Evolutionary conservation across 2,888 invertebrate genomes (phyloP).

Genomic region (Tenthredo notha): DNA sequence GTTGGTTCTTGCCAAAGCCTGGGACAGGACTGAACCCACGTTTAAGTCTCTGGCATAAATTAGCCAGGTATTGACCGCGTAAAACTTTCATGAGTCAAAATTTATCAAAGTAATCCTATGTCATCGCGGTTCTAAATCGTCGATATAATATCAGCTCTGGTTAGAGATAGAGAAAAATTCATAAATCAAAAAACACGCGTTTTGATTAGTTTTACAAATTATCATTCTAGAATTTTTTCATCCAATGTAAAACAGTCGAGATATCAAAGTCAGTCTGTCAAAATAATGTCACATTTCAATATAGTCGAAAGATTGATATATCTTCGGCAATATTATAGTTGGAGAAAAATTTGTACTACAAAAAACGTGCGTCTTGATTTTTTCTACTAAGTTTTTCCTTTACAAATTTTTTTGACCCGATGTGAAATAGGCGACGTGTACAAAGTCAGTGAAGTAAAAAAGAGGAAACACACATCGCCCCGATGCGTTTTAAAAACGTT

Average conservation of each 20-base stretch:
- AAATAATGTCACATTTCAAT: background rate
- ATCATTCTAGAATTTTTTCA: background rate
- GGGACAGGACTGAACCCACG: background rate
- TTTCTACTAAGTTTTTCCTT: background rate
- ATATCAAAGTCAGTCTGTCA: background rate
- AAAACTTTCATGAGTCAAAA: background rate
- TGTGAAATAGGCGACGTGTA: background rate
- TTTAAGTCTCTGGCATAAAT: slow-evolving; percentile 19
- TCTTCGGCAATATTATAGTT: background rate
- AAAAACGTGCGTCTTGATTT: background rate
- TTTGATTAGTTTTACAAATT: background rate
- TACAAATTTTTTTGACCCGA: background rate
- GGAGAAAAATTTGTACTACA: background rate
- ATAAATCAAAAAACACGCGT: background rate
- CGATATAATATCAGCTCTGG: slow-evolving; percentile 8
- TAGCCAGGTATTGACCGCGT: slow-evolving; percentile 24
- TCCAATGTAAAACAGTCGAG: background rate
- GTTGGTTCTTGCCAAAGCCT: slow-evolving; percentile 10
- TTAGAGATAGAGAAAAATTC: background rate
- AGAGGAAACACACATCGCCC: background rate
- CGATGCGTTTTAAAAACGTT: background rate
- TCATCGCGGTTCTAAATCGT: background rate
- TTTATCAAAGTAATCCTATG: background rate
- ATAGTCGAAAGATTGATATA: background rate
- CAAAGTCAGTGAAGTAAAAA: background rate